Evolutionary conservation across 2,888 invertebrate genomes (phyloP), one percentile per base, ranked within the genome.

Genomic region (Idaea straminata): DNA sequence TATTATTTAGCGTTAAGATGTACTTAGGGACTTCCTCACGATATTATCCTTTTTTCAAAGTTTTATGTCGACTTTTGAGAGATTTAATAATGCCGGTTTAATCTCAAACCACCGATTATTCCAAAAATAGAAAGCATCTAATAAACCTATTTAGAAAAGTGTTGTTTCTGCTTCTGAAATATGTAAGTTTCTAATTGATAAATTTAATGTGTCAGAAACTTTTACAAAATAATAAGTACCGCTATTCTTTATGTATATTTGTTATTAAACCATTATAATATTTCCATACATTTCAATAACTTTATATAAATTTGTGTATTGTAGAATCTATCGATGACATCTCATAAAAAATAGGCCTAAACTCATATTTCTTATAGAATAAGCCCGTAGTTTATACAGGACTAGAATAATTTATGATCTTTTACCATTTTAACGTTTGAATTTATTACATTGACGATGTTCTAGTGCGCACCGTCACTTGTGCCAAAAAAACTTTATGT

Each of bases 311-410:
- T 25, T 25, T 25, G 10, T 47, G 13, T 7, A 47, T 47, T 47
- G 47, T 13, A 25, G 10, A 47, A 47, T 47, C 47, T 47, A 10
- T 10, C 13, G 10, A 47, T 47, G 47, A 47, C 47, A 74, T 77
- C 67, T 79, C 75, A 77, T 80, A 47, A 76, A 80, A 80, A 74
- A 87, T 88, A 90, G 91, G 91, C 91, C 91, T 91, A 92, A 89
- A 79, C 64, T 80, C 82, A 85, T 83, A 78, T 78, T 78, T 80
- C 80, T 77, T 75, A 72, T 84, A 89, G 86, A 77, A 69, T 91
- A 91, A 91, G 90, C 88, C 89, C 88, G 87, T 91, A 91, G 89
- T 82, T 84, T 69, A 84, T 86, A 89, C 89, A 89, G 87, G 88
- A 83, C 77, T 81, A 87, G 84, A 82, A 83, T 86, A 87, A 83